Conservation (phyloP, 1,140 invertebrate genomes). For the Maconellicoccus hirsutus region DNA sequence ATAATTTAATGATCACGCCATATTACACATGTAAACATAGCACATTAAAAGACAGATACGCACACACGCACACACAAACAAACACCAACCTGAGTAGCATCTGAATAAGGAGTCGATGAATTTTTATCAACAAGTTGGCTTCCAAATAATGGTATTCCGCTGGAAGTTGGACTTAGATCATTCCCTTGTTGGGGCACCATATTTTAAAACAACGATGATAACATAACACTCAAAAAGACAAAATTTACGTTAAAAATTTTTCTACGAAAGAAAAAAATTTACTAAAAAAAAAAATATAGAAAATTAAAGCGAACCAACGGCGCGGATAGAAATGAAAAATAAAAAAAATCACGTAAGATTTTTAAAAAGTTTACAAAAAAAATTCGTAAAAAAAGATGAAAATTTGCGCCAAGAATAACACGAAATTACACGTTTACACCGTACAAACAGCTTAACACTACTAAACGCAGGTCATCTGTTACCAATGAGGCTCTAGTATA, state of each 20-base stretch:
- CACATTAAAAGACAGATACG: no score
- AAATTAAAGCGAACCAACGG: background rate
- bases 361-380: background rate
- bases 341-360: background rate
- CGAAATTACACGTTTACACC: background rate
- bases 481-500: background rate
- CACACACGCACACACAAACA: no score
- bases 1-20: background rate
- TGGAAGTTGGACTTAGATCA: conserved; percentile 13
- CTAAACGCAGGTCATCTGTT: conserved; percentile 20
- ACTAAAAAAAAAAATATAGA: background rate
- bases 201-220: background rate
- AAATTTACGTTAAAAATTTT: background rate
- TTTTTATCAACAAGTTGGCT: conserved; percentile 77
- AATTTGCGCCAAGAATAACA: background rate
- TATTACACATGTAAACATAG: background rate
- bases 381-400: background rate
- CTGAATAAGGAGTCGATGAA: conserved; percentile 86
- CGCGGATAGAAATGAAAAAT: no score
- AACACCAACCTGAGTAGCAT: conserved; percentile 79
- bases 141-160: conserved; percentile 50
- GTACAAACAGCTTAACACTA: conserved; percentile 19
- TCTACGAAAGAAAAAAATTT: background rate
- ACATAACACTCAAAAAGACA: conserved; percentile 11
- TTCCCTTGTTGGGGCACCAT: conserved; percentile 20